These are phyloP conservation scores for Pygoscelis adeliae DNA, from an alignment of 2,113 vertebrate genomes.

Conservation along the genomic window DNA sequence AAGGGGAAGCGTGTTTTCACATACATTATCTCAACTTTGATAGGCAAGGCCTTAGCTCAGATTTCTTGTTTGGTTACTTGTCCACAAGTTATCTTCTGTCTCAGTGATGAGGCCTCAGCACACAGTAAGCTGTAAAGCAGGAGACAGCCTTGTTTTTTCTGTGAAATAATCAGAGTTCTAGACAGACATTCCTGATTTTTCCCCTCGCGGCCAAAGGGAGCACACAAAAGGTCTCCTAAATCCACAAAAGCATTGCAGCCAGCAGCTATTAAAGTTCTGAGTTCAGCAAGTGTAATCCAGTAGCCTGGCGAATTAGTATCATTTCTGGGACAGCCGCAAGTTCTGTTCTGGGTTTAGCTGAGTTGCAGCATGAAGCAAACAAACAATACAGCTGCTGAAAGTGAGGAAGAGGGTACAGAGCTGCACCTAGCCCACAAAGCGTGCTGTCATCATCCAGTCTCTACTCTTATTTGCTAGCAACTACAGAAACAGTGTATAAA, in stretches of 20 bases:
- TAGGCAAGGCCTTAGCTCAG: background rate
- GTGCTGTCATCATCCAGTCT: background rate
- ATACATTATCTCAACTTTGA: background rate
- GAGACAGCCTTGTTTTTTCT: slow-evolving; percentile 4
- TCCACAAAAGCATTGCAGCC: slow-evolving; percentile 7
- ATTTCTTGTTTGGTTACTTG: background rate
- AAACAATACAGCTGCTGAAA: background rate
- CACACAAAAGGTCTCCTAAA: slow-evolving; percentile 36
- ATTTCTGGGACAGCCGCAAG: slow-evolving; percentile 9
- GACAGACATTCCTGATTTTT: slow-evolving; percentile 8
- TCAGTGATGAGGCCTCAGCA: background rate
- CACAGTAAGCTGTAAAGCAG: background rate
- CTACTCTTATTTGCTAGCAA: background rate
- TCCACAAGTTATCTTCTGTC: background rate
- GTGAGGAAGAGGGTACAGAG: background rate
- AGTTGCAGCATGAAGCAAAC: background rate
- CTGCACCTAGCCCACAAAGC: background rate
- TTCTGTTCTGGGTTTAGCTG: background rate
- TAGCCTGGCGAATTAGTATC: background rate
- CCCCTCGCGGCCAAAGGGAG: background rate
- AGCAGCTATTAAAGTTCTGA: background rate
- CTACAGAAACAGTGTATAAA: background rate
- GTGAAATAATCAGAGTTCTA: background rate
- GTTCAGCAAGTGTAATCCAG: background rate
- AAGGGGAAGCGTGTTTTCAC: background rate